Conservation (phyloP, 2,113 vertebrate genomes). For the Nothocercus nigrocapillus region DNA sequence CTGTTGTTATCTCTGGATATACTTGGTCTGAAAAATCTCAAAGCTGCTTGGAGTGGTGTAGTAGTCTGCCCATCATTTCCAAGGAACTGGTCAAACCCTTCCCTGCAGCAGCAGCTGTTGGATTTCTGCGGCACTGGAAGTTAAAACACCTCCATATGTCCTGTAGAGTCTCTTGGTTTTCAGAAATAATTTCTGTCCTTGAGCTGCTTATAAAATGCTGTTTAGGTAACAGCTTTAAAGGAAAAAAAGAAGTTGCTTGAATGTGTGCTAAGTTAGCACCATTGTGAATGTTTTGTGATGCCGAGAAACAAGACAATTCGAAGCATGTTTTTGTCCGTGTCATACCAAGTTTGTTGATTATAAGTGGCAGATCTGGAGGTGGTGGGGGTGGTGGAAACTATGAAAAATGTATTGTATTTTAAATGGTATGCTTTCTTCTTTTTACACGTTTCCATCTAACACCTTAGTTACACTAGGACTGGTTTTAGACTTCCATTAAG, state of each 20-base stretch:
- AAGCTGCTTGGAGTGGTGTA: not conserved
- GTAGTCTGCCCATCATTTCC: fast-evolving
- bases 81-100: not conserved
- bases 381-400: not conserved
- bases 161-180: not conserved
- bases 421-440: not conserved
- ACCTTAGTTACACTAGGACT: not conserved
- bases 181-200: not conserved
- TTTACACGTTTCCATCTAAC: too few relatives aligned
- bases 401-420: not conserved
- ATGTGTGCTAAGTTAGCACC: fast-evolving
- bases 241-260: not conserved
- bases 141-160: not conserved
- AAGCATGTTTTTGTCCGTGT: not conserved
- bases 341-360: not conserved
- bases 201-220: too few relatives aligned
- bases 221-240: too few relatives aligned
- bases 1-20: not conserved
- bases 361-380: not conserved
- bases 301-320: not conserved
- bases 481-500: not conserved
- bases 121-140: not conserved
- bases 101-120: not conserved
- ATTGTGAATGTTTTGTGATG: not conserved
- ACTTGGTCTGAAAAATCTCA: not conserved